Percentiles rank a stretch among this genome's conserved stretches.
Evolutionary conservation across 2,888 invertebrate species (phyloP).

Genomic region (Coronaproctus castanopsis): DNA sequence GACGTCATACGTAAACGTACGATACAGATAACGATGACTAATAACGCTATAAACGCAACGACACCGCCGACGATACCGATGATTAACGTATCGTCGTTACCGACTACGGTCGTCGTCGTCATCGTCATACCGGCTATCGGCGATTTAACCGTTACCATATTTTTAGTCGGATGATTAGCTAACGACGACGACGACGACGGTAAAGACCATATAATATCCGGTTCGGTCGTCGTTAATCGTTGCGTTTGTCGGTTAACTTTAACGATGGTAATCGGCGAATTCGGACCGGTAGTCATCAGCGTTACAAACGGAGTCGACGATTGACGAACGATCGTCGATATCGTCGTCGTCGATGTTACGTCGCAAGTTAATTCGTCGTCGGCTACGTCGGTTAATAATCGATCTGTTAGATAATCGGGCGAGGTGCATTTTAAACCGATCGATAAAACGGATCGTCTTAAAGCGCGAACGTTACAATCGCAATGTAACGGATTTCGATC

Average conservation of each 20-base stretch:
- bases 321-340: neutral
- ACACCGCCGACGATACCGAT: constrained; percentile 88
- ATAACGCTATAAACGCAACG: constrained; percentile 70
- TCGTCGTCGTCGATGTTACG: constrained; percentile 28
- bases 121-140: constrained; percentile 27
- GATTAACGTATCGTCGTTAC: constrained; percentile 77
- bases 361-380: constrained; percentile 69
- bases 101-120: constrained; percentile 43
- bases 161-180: constrained; percentile 3
- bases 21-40: constrained; percentile 74
- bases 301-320: neutral
- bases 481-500: constrained; percentile 63
- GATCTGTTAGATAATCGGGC: constrained; percentile 48
- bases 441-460: constrained; percentile 37
- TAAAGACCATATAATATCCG: constrained; percentile 76
- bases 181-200: constrained; percentile 38
- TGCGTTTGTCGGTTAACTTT: constrained; percentile 6
- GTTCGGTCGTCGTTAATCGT: constrained; percentile 31
- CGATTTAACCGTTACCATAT: constrained; percentile 8
- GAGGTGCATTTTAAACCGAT: constrained; percentile 36
- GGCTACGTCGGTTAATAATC: constrained; percentile 48
- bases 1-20: constrained; percentile 51
- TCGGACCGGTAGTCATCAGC: neutral
- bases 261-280: constrained; percentile 9
- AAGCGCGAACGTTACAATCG: constrained; percentile 60